Evolutionary conservation across 2,888 invertebrate genomes (phyloP).

Genomic region (Habrosyne pyritoides): DNA sequence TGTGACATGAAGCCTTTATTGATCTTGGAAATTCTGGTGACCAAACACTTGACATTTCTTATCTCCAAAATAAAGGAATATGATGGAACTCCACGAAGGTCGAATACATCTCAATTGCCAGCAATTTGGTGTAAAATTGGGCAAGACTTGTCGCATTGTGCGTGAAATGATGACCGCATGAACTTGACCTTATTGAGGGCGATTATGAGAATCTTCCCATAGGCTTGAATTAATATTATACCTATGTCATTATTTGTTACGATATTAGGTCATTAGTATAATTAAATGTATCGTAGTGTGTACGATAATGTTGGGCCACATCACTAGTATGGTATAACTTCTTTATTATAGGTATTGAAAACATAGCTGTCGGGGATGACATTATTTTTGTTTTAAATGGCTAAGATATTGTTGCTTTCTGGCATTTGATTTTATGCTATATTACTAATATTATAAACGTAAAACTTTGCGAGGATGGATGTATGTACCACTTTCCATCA

Average conservation of each 20-base stretch:
- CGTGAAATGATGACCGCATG: slow-evolving; percentile 17
- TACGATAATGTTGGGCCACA: too few species aligned
- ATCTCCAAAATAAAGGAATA: neutral
- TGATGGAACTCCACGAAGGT: neutral
- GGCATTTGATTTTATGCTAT: too few species aligned
- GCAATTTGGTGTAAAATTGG: slow-evolving; percentile 9
- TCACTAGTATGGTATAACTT: neutral
- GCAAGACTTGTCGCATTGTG: slow-evolving; percentile 5
- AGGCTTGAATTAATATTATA: neutral
- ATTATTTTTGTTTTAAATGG: too few species aligned
- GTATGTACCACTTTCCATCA: too few species aligned
- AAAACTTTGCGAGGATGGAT: too few species aligned
- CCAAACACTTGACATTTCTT: neutral
- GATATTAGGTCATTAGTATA: neutral
- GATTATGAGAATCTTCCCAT: slow-evolving; percentile 32
- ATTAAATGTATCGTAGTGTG: neutral
- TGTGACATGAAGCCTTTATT: too few species aligned
- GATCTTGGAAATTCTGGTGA: neutral
- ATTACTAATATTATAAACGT: too few species aligned
- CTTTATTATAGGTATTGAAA: neutral
- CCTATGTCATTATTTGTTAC: neutral
- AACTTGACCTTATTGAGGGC: slow-evolving; percentile 31
- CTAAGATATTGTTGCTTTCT: too few species aligned
- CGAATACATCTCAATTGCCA: neutral
- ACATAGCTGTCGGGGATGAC: neutral